Percentiles rank a stretch among this genome's conserved stretches.
These are phyloP conservation scores for Stenotaenia linearis DNA, from an alignment of 2,888 invertebrate species.

Conservation along the genomic window DNA sequence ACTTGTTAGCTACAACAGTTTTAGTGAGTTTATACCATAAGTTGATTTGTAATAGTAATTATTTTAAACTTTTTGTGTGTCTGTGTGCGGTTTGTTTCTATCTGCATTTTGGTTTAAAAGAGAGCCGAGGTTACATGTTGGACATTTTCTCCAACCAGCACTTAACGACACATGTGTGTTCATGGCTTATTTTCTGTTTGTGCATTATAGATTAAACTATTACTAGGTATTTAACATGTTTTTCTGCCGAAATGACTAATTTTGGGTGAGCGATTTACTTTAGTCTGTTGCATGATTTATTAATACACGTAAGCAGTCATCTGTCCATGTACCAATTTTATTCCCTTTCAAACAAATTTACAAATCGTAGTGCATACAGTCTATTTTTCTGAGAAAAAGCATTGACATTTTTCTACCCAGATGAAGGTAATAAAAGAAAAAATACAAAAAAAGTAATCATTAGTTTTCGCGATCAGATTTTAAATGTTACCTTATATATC, in stretches of 20 bases:
- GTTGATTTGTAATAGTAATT: neutral
- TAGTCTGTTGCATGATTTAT: constrained; percentile 19
- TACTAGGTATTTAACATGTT: neutral
- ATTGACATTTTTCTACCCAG: constrained; percentile 32
- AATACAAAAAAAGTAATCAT: neutral
- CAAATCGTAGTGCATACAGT: constrained; percentile 23
- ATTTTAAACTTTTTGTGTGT: neutral
- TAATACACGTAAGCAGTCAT: neutral
- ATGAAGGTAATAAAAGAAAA: neutral
- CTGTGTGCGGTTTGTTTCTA: neutral
- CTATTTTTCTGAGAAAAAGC: constrained; percentile 32
- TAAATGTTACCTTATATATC: constrained; percentile 30
- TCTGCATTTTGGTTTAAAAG: neutral
- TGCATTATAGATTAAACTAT: constrained; percentile 28
- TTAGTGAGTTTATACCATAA: neutral
- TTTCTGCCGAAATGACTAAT: neutral
- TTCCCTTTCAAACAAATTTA: constrained; percentile 3
- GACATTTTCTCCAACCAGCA: neutral
- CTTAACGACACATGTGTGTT: constrained; percentile 13
- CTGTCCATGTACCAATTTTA: constrained; percentile 26
- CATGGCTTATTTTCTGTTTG: constrained; percentile 15
- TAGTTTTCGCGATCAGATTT: constrained; percentile 13
- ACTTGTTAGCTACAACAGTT: neutral
- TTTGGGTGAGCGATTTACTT: constrained; percentile 8
- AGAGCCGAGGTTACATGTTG: neutral